Percentiles rank a stretch among this genome's conserved stretches.
These are phyloP conservation scores for Eulithis prunata DNA, from an alignment of 2,888 invertebrate genomes.

Conservation along the genomic window DNA sequence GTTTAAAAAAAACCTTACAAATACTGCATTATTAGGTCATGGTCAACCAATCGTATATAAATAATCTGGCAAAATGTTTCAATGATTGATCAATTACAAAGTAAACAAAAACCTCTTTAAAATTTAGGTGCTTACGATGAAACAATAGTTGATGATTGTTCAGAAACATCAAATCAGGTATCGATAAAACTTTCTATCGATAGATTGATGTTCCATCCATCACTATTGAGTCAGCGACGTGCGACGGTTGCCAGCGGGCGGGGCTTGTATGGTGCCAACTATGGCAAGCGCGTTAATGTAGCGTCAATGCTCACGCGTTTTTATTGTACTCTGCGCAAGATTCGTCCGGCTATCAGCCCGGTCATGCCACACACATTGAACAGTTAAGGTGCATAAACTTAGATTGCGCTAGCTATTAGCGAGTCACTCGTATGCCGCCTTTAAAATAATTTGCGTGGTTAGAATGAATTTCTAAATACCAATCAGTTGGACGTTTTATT, in stretches of 20 bases:
- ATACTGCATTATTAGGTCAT: constrained; percentile 1
- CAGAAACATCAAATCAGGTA: constrained; percentile 3
- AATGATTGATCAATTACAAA: neutral
- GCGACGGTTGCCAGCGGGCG: constrained; percentile 70
- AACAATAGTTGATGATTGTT: neutral
- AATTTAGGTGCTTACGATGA: neutral
- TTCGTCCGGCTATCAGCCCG: constrained; percentile 64
- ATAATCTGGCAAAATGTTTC: neutral
- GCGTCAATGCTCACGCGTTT: constrained; percentile 66
- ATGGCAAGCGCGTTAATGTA: constrained; percentile 83
- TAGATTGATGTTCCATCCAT: constrained; percentile 55
- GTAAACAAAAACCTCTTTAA: neutral
- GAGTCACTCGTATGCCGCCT: constrained; percentile 10
- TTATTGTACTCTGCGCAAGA: constrained; percentile 70
- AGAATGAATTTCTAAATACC: constrained; percentile 1
- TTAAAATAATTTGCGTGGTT: neutral
- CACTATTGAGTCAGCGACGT: constrained; percentile 65
- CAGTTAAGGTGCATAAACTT: constrained; percentile 33
- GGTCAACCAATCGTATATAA: neutral
- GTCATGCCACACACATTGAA: constrained; percentile 65
- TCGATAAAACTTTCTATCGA: constrained; percentile 56
- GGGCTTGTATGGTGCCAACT: constrained; percentile 76
- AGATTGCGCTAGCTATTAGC: constrained; percentile 7
- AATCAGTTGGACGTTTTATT: neutral
- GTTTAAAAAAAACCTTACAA: no score